A percentile compares a stretch with the other conserved stretches of the same genome.
Evolutionary conservation across 2,888 invertebrate genomes (phyloP).

Genomic region (Camponotus fellah): DNA sequence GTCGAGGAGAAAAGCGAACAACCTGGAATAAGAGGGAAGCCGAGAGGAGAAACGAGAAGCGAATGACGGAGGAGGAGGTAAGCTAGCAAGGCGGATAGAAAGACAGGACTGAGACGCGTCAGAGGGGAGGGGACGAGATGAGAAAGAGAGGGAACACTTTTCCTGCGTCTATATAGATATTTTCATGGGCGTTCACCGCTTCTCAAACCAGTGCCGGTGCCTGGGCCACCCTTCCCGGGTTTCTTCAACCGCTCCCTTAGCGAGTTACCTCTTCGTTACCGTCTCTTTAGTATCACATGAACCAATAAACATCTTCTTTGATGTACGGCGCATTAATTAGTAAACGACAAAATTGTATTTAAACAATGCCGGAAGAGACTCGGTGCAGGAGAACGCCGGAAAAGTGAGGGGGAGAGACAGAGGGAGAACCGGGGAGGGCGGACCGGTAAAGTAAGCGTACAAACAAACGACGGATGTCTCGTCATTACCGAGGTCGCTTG

Average conservation of each 20-base stretch:
- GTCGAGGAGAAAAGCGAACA: constrained; percentile 66
- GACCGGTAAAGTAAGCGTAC: constrained; percentile 79
- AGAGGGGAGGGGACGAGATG: constrained; percentile 46
- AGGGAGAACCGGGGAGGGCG: constrained; percentile 56
- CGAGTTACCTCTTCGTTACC: constrained; percentile 86
- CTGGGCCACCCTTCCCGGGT: constrained; percentile 76
- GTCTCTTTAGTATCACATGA: constrained; percentile 87
- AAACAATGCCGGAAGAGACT: constrained; percentile 87
- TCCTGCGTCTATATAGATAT: constrained; percentile 77
- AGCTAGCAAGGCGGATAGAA: constrained; percentile 51
- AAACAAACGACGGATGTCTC: constrained; percentile 79
- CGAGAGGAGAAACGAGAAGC: constrained; percentile 52
- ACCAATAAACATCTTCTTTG: constrained; percentile 88
- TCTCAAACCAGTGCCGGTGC: constrained; percentile 62
- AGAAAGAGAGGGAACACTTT: constrained; percentile 66
- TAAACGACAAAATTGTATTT: constrained; percentile 89
- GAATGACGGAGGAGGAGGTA: constrained; percentile 47
- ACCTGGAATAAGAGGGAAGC: constrained; percentile 59
- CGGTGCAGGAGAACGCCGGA: constrained; percentile 64
- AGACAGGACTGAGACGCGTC: constrained; percentile 34
- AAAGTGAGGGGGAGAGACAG: constrained; percentile 33
- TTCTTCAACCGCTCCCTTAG: constrained; percentile 83
- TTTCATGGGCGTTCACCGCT: constrained; percentile 73
- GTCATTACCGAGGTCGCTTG: constrained; percentile 77
- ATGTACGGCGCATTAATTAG: constrained; percentile 88